Evolutionary conservation across 2,113 vertebrate genomes (phyloP).

Genomic region (Actenoides lindsayi): DNA sequence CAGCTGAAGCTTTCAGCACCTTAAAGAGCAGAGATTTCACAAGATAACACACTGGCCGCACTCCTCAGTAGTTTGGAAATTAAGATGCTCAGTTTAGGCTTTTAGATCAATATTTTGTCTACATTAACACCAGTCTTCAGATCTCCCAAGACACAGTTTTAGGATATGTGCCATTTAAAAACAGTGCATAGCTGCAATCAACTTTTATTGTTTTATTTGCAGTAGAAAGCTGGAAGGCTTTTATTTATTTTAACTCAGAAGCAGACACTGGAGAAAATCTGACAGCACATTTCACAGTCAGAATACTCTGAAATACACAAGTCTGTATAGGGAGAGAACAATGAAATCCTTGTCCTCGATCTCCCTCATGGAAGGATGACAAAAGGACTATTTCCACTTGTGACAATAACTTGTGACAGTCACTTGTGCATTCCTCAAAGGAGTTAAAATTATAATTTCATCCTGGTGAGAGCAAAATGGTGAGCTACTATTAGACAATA

Average conservation of each 20-base stretch:
- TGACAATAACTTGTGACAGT: slow-evolving; percentile 22
- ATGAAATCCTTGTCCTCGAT: slow-evolving; percentile 4
- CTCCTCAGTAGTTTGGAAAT: neutral
- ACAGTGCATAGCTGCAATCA: neutral
- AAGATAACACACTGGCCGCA: neutral
- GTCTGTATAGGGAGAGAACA: slow-evolving; percentile 11
- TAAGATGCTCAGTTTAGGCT: neutral
- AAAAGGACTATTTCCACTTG: slow-evolving; percentile 21
- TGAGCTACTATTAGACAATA: neutral
- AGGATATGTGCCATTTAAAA: neutral
- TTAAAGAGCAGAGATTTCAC: neutral
- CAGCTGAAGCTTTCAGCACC: neutral
- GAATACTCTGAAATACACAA: neutral
- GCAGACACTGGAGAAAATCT: neutral
- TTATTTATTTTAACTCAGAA: neutral
- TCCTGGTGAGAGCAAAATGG: neutral
- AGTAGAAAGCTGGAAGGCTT: neutral
- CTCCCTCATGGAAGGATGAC: neutral
- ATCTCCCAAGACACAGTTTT: neutral
- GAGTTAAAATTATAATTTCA: neutral
- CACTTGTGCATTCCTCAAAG: neutral
- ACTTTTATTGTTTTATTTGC: neutral
- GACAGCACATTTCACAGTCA: neutral
- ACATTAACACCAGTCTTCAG: neutral
- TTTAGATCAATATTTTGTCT: neutral